A percentile compares a stretch with the other conserved stretches of the same genome.
These are phyloP conservation scores for Steromphala cineraria DNA, from an alignment of 2,888 invertebrate species.

Conservation along the genomic window DNA sequence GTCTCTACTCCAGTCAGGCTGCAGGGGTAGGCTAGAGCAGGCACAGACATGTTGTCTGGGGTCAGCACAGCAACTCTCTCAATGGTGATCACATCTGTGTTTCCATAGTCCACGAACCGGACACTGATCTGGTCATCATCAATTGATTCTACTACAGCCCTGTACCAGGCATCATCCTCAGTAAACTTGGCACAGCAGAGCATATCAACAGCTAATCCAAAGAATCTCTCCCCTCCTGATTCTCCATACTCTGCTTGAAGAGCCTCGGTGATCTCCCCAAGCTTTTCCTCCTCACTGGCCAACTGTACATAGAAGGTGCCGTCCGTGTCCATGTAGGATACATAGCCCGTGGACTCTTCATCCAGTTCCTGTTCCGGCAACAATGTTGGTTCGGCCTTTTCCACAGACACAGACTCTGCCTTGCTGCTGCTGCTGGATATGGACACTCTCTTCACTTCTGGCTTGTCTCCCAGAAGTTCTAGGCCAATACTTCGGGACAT, in stretches of 20 bases:
- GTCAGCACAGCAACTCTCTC: conserved; percentile 44
- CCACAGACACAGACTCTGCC: not conserved
- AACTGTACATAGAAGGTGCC: conserved; percentile 56
- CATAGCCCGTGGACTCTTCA: conserved; percentile 35
- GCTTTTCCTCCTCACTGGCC: conserved; percentile 40
- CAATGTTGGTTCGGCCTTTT: not conserved
- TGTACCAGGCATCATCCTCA: conserved; percentile 65
- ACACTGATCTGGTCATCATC: conserved; percentile 44
- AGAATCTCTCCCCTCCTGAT: not conserved
- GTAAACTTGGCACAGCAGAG: conserved; percentile 58
- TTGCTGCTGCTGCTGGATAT: not conserved
- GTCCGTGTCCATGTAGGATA: conserved; percentile 49
- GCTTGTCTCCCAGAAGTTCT: conserved; percentile 32
- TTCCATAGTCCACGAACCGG: conserved; percentile 71
- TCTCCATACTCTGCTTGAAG: conserved; percentile 32
- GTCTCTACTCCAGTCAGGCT: conserved; percentile 35
- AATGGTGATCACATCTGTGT: conserved; percentile 51
- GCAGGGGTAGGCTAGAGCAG: conserved; percentile 52
- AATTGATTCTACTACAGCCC: conserved; percentile 49
- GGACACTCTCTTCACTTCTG: not conserved
- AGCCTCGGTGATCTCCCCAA: conserved; percentile 44
- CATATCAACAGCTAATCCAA: conserved; percentile 30
- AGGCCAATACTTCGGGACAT: conserved; percentile 39
- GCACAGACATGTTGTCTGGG: conserved; percentile 28
- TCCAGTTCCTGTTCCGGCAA: conserved; percentile 23